Evolutionary conservation across 2,888 invertebrate species (phyloP).

Genomic region (Tuberolachnus salignus): DNA sequence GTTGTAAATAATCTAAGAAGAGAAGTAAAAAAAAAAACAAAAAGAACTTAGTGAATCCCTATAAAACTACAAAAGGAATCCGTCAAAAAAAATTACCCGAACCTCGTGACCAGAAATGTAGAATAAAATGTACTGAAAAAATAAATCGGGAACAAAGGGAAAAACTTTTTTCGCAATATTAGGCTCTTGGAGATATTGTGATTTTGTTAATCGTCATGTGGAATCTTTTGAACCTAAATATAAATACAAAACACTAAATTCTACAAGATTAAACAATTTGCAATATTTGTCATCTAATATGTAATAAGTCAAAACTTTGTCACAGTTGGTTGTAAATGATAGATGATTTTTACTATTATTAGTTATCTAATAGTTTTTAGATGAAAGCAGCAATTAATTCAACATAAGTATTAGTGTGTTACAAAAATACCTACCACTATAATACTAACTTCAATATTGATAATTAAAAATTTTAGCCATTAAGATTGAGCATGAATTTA

Average conservation of each 20-base stretch:
- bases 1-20: conserved; percentile 13
- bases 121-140: background rate
- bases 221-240: background rate
- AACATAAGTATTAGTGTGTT: too few relatives aligned
- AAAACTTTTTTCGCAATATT: conserved; percentile 1
- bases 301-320: too few relatives aligned
- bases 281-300: too few relatives aligned
- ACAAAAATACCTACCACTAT: too few relatives aligned
- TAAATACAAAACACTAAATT: background rate
- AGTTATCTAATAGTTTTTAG: too few relatives aligned
- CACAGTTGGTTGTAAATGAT: too few relatives aligned
- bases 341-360: too few relatives aligned
- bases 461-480: too few relatives aligned
- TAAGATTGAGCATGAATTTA: too few relatives aligned
- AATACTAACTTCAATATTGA: too few relatives aligned
- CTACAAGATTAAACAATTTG: background rate
- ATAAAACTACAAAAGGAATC: background rate
- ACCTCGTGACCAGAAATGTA: background rate
- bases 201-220: conserved; percentile 2
- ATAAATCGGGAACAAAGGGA: background rate
- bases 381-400: too few relatives aligned
- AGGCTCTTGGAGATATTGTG: background rate
- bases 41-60: background rate
- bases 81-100: background rate
- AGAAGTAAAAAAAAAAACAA: conserved; percentile 2